phyloP scores from a whole-genome alignment of 37 sponge, comb jelly and placozoan species.

The Theonella swinhoei region DNA sequence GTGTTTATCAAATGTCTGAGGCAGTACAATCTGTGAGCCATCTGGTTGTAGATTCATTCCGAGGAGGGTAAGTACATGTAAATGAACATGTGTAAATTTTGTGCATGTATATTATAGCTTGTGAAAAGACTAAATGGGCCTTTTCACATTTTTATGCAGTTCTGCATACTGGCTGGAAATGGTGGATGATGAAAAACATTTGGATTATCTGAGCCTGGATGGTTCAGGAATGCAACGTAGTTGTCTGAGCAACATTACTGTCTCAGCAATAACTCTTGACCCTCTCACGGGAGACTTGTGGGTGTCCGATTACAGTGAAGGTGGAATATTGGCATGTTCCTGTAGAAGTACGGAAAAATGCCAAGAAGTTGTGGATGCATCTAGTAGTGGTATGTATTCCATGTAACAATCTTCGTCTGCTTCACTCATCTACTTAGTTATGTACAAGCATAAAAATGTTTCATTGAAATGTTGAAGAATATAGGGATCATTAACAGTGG shows the following conservation, averaged over 20 bases:
- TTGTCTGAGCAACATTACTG: background rate
- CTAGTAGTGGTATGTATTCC: too few species aligned
- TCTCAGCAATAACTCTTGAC: conserved; percentile 25
- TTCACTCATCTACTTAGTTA: too few species aligned
- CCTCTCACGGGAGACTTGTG: conserved; percentile 40
- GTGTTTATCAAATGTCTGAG: background rate
- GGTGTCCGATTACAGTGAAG: conserved; percentile 32
- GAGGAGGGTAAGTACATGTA: conserved; percentile 18
- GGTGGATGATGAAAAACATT: background rate
- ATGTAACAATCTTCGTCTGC: too few species aligned
- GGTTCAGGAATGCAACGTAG: background rate
- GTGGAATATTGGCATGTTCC: conserved; percentile 49
- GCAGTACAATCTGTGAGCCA: background rate
- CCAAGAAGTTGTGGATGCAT: conserved; percentile 7
- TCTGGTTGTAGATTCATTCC: conserved; percentile 35
- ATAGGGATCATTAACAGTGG: too few species aligned
- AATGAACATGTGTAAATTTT: too few species aligned
- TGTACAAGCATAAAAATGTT: too few species aligned
- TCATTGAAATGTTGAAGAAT: too few species aligned
- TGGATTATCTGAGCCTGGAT: background rate
- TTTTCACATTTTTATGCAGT: background rate
- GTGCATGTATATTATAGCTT: too few species aligned
- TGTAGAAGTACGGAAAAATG: background rate
- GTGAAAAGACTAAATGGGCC: background rate
- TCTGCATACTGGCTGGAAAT: conserved; percentile 21